Percentiles rank a stretch among this genome's conserved stretches.
Conservation (phyloP, 2,797 vertebrate species). For the Huso huso region DNA sequence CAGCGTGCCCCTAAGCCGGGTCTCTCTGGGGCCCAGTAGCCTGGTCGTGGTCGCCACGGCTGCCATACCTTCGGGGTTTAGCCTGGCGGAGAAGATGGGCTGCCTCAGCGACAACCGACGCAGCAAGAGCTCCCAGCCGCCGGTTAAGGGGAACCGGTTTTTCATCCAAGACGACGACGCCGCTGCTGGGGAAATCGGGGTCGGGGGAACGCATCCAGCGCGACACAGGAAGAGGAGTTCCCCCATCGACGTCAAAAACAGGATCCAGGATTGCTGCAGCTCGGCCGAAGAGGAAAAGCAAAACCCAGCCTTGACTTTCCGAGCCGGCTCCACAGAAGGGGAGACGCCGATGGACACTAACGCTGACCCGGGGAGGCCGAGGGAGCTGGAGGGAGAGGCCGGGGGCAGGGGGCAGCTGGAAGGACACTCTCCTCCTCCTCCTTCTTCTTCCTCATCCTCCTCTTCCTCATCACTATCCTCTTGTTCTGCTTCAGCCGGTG, state of each 20-base stretch:
- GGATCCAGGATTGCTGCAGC: neutral
- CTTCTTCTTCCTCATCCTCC: no score
- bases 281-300: neutral
- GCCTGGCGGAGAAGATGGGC: neutral
- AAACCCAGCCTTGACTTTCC: neutral
- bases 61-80: neutral
- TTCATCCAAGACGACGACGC: neutral
- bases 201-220: no score
- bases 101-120: neutral
- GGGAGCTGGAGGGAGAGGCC: neutral
- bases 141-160: constrained; percentile 8
- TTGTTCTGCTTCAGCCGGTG: no score
- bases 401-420: no score
- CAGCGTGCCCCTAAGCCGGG: constrained; percentile 20
- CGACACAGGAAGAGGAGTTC: neutral
- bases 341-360: constrained; percentile 53
- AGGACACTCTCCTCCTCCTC: no score
- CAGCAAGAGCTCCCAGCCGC: neutral
- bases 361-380: neutral
- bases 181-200: no score
- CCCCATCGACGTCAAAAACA: neutral
- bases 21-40: constrained; percentile 17
- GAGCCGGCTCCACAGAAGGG: constrained; percentile 19
- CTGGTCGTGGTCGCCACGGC: neutral
- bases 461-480: no score